These are phyloP conservation scores for Laupala kohalensis DNA, from an alignment of 1,140 invertebrate species.

Conservation along the genomic window DNA sequence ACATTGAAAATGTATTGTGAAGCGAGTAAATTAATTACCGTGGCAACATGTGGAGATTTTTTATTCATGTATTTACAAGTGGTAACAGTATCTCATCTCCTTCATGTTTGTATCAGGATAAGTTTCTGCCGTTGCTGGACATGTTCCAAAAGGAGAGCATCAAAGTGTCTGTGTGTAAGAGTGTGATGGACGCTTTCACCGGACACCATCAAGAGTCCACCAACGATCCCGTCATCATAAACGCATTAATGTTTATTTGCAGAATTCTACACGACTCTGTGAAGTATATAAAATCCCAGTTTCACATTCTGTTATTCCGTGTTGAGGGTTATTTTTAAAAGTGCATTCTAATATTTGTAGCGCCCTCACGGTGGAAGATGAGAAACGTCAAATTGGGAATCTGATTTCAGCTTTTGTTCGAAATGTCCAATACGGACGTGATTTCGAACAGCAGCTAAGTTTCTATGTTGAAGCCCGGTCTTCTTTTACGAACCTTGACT, in stretches of 20 bases:
- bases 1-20: too few species aligned
- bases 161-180: constrained; percentile 74
- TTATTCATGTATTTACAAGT: background rate
- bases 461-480: constrained; percentile 87
- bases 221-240: constrained; percentile 73
- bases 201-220: constrained; percentile 40
- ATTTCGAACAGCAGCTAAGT: constrained; percentile 80
- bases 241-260: constrained; percentile 73
- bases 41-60: background rate
- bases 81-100: background rate
- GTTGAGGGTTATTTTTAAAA: too few species aligned
- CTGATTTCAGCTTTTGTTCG: constrained; percentile 70
- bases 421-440: constrained; percentile 64
- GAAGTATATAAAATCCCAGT: constrained; percentile 44
- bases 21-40: background rate
- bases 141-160: constrained; percentile 73
- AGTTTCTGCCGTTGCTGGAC: constrained; percentile 80
- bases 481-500: constrained; percentile 78
- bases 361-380: constrained; percentile 86
- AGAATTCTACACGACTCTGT: constrained; percentile 85
- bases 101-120: constrained; percentile 45
- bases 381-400: constrained; percentile 69
- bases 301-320: background rate
- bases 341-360: too few species aligned
- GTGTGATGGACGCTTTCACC: constrained; percentile 56